A percentile compares a stretch with the other conserved stretches of the same genome.
phyloP scores from a whole-genome alignment of 1,140 invertebrate species.

The Drosophila teissieri region DNA sequence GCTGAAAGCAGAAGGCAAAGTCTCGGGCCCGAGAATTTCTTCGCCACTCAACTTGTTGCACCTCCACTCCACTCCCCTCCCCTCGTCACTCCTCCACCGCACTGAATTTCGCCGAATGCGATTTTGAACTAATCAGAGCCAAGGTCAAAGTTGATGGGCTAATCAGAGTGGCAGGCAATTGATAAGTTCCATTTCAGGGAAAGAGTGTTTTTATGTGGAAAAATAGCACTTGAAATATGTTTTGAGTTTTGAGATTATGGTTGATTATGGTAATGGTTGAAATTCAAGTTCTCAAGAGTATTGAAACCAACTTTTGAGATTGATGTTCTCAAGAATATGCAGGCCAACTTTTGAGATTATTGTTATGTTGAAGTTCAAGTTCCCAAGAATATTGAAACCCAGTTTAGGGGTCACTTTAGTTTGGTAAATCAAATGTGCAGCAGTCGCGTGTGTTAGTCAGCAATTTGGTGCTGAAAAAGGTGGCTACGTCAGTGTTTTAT shows the following conservation, averaged over 20 bases:
- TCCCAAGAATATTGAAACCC: too few species aligned
- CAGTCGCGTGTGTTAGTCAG: constrained; percentile 59
- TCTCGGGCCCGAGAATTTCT: constrained; percentile 37
- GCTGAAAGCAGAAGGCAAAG: constrained; percentile 57
- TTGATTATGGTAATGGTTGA: too few species aligned
- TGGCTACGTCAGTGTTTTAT: constrained; percentile 49
- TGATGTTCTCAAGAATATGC: too few species aligned
- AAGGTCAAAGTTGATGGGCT: constrained; percentile 40
- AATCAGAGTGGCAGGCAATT: constrained; percentile 2
- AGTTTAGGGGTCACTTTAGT: not conserved
- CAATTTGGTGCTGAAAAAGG: constrained; percentile 31
- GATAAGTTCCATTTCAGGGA: constrained; percentile 3
- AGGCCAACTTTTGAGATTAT: too few species aligned
- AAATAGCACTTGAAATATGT: too few species aligned
- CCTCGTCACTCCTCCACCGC: too few species aligned
- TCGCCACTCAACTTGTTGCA: constrained; percentile 43
- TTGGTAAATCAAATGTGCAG: constrained; percentile 36
- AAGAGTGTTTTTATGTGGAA: too few species aligned
- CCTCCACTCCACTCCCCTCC: not conserved
- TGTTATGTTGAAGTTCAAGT: too few species aligned
- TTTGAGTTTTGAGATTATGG: too few species aligned
- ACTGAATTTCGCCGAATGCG: constrained; percentile 16
- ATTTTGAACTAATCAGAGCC: constrained; percentile 63
- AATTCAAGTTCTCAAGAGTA: too few species aligned
- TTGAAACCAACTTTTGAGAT: too few species aligned